Percentiles rank a stretch among this genome's conserved stretches.
phyloP scores from a whole-genome alignment of 2,797 vertebrate genomes.

The Pseudochromis fuscus region DNA sequence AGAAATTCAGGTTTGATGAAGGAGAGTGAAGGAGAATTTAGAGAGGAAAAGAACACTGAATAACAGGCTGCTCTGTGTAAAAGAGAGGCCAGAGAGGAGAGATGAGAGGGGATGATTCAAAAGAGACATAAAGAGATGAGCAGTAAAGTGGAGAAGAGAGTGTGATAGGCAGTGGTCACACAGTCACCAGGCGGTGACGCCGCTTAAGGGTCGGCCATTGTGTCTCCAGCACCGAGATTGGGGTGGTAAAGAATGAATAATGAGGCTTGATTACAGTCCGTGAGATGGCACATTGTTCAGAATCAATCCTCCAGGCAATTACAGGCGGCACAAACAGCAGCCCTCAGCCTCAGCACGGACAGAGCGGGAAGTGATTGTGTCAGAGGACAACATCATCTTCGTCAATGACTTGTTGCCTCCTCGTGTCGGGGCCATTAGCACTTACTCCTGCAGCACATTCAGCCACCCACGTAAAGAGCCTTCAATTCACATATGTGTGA shows the following conservation, averaged over 20 bases:
- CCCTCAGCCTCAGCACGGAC: slow-evolving; percentile 70
- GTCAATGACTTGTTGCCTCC: slow-evolving; percentile 83
- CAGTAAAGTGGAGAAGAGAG: slow-evolving; percentile 54
- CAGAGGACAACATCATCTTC: slow-evolving; percentile 82
- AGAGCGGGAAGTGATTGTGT: slow-evolving; percentile 79
- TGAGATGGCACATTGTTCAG: slow-evolving; percentile 83
- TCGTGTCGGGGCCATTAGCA: slow-evolving; percentile 75
- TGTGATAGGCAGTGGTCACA: slow-evolving; percentile 64
- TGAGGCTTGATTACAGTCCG: slow-evolving; percentile 85
- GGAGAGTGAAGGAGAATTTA: slow-evolving; percentile 65
- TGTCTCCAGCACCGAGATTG: slow-evolving; percentile 75
- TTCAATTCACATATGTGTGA: slow-evolving; percentile 28
- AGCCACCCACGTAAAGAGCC: slow-evolving; percentile 55
- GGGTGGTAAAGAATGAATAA: slow-evolving; percentile 84
- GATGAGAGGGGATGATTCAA: slow-evolving; percentile 69
- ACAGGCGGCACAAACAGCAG: slow-evolving; percentile 75
- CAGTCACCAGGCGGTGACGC: slow-evolving; percentile 65
- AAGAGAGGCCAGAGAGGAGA: slow-evolving; percentile 58
- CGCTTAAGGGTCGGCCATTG: slow-evolving; percentile 77
- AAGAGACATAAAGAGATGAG: slow-evolving; percentile 62
- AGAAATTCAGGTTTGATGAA: slow-evolving; percentile 67
- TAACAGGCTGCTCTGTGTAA: slow-evolving; percentile 47
- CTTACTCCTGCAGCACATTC: slow-evolving; percentile 55
- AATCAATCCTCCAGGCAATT: slow-evolving; percentile 86
- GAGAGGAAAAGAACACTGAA: slow-evolving; percentile 60